Conservation (phyloP, 2,113 vertebrate species). For the Corynorhinus townsendii region DNA sequence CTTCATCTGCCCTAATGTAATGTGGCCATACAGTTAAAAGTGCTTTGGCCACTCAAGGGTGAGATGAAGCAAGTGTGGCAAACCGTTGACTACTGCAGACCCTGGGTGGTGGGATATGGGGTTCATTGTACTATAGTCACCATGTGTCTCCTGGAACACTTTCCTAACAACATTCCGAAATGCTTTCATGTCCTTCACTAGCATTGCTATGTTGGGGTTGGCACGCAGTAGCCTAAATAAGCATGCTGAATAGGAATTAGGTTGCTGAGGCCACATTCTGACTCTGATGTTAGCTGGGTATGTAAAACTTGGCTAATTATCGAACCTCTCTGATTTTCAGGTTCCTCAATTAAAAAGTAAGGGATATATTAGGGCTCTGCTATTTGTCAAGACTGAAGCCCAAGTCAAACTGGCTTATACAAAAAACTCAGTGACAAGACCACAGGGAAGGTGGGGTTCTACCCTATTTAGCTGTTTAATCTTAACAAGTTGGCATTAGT, state of each 20-base stretch:
- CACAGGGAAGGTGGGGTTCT: rapidly evolving
- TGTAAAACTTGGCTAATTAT: background rate
- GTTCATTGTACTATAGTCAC: background rate
- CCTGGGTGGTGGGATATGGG: background rate
- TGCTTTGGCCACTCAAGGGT: background rate
- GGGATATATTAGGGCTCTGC: background rate
- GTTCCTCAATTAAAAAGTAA: background rate
- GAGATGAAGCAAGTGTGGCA: background rate
- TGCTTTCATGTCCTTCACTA: background rate
- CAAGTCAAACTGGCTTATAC: background rate
- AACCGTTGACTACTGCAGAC: background rate
- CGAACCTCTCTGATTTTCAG: too few relatives aligned
- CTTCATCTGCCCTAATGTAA: background rate
- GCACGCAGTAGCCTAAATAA: background rate
- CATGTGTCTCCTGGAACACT: background rate
- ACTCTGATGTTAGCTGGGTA: too few relatives aligned
- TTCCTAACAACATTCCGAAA: background rate
- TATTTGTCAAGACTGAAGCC: background rate
- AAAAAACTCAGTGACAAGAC: background rate
- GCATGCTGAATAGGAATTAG: background rate
- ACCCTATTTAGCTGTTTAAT: background rate
- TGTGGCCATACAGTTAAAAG: background rate
- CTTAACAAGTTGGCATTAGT: background rate
- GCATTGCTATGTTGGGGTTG: background rate
- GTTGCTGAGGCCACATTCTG: background rate